Conservation (phyloP, 2,113 vertebrate species). For the Pachyramphus minor region DNA sequence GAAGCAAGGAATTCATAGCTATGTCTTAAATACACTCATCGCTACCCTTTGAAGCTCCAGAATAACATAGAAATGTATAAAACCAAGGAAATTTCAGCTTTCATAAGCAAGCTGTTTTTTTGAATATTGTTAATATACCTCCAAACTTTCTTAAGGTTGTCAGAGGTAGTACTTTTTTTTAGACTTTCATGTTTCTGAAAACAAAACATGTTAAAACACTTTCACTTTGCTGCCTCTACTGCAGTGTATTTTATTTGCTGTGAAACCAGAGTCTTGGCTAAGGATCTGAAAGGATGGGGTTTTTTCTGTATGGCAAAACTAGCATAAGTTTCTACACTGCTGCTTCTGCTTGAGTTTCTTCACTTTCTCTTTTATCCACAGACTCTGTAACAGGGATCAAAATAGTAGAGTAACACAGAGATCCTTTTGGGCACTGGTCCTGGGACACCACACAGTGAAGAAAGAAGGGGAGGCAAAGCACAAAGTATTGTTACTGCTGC, state of each 20-base stretch:
- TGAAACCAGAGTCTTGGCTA: neutral
- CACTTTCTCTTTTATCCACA: neutral
- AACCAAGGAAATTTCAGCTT: neutral
- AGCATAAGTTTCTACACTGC: neutral
- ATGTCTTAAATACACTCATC: neutral
- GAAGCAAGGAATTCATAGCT: neutral
- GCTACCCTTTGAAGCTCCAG: neutral
- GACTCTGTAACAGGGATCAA: neutral
- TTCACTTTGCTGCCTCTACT: neutral
- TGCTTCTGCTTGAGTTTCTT: neutral
- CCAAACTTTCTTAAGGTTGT: neutral
- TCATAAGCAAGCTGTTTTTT: neutral
- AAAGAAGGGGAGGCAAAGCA: neutral
- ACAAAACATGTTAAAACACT: rapidly evolving
- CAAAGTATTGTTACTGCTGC: neutral
- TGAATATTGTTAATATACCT: neutral
- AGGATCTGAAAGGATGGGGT: neutral
- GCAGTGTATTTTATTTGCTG: neutral
- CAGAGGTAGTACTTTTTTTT: neutral
- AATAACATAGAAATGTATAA: neutral
- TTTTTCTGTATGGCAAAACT: neutral
- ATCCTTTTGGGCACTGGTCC: neutral
- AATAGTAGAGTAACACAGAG: neutral
- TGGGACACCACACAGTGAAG: neutral
- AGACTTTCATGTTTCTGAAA: neutral